Evolutionary conservation across 2,888 invertebrate species (phyloP), one percentile per base, ranked within the genome.

Genomic region (Sinohyriopsis cumingii): DNA sequence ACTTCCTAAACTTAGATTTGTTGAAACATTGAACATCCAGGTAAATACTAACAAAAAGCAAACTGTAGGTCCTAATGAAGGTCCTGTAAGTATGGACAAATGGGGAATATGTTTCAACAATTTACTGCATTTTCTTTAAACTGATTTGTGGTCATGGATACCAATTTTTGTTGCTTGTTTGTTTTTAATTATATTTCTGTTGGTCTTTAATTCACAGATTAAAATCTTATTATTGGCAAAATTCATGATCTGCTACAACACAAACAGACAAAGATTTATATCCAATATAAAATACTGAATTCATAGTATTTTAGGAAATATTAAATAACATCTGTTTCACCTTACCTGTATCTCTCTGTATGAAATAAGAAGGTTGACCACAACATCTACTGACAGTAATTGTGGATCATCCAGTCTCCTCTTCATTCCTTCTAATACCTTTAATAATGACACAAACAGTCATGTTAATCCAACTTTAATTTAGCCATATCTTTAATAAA

Each of bases 401-500:
- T 98, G 97, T 0, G 98, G 98, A 91, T 99, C 99, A 90, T 99
- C 99, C 64, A 99, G 92, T 56, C 99, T 93, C 76, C 95, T 94
- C 12, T 97, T 93, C 94, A 99, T 96, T 63, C 95, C 95, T 85
- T 96, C 94, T 55, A 99, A 90, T 59, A 95, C 94, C 89, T 91
- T 83, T n/a, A 77, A 72, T 63, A 66, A 60, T 55, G 71, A 45
- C 54, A 19, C 28, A 63, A 2, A 45, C 9, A 45, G 28, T 28
- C 5, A 28, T 28, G 4, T 28, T 28, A 28, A 28, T 28, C 28
- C 25, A 25, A 25, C 25, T 25, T 25, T 25, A 4, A 25, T 25
- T 25, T 4, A 25, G 2, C 4, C 25, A 25, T 25, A 25, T 4
- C 25, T 25, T n/a, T 25, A 25, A 25, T 25, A 3, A 25, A 25